These are phyloP conservation scores for Xanthostigma xanthostigma DNA, from an alignment of 2,888 invertebrate species.

Conservation along the genomic window DNA sequence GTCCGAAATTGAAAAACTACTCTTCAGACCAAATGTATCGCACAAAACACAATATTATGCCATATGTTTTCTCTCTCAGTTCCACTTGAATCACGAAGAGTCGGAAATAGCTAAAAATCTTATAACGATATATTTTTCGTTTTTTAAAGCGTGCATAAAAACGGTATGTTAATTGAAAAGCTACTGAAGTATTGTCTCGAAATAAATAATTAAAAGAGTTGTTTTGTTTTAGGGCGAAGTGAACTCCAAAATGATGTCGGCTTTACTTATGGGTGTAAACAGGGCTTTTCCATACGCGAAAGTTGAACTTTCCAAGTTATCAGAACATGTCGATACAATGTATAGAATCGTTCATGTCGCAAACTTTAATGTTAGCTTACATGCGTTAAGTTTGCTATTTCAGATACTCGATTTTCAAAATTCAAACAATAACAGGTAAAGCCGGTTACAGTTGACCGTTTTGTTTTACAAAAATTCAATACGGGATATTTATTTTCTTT, in stretches of 20 bases:
- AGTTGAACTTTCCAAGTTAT: slow-evolving; percentile 37
- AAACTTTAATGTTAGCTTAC: slow-evolving; percentile 51
- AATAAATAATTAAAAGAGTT: slow-evolving; percentile 4
- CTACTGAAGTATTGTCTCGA: slow-evolving; percentile 1
- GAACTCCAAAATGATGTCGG: slow-evolving; percentile 71
- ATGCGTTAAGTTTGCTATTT: slow-evolving; percentile 40
- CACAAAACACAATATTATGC: slow-evolving; percentile 83
- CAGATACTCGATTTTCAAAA: slow-evolving; percentile 41
- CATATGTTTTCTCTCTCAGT: slow-evolving; percentile 80
- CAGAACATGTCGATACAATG: slow-evolving; percentile 56
- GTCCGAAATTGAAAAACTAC: slow-evolving; percentile 74
- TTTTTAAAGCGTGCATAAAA: slow-evolving; percentile 86
- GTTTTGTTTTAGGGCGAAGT: slow-evolving; percentile 45
- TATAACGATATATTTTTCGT: slow-evolving; percentile 84
- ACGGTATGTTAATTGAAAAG: slow-evolving; percentile 32
- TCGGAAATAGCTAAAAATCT: slow-evolving; percentile 63
- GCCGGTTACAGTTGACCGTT: no score
- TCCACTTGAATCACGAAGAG: slow-evolving; percentile 59
- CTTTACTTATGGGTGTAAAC: slow-evolving; percentile 67
- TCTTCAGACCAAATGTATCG: slow-evolving; percentile 73
- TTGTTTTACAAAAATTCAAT: no score
- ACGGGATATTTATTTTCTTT: no score
- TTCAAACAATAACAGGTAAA: slow-evolving; percentile 40
- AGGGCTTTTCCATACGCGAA: slow-evolving; percentile 74
- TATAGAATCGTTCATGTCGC: slow-evolving; percentile 70